These are phyloP conservation scores for Psilanteris sp. DNA, from an alignment of 1,140 invertebrate genomes.

Conservation along the genomic window DNA sequence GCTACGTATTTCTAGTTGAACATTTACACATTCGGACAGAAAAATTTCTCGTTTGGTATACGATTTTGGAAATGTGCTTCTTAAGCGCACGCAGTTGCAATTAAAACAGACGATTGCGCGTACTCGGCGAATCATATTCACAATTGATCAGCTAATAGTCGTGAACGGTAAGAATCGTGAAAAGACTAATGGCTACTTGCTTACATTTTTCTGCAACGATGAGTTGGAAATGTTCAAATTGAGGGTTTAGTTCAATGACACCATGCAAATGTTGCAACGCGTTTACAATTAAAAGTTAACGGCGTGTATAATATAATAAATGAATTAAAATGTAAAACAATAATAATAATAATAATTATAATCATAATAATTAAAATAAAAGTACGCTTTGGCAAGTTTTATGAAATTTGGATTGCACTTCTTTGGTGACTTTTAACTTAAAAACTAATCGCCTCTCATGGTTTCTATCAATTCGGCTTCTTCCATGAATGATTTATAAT, in stretches of 20 bases:
- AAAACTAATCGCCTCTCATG: too few species aligned
- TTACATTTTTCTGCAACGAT: slow-evolving; percentile 25
- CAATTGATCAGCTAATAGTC: slow-evolving; percentile 4
- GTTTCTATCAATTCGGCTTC: too few species aligned
- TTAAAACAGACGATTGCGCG: too few species aligned
- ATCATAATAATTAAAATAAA: not conserved
- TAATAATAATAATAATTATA: not conserved
- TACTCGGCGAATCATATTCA: not conserved
- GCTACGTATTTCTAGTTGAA: slow-evolving; percentile 1
- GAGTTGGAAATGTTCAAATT: slow-evolving; percentile 19
- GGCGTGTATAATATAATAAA: not conserved
- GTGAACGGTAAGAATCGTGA: slow-evolving; percentile 7
- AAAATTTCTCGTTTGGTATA: slow-evolving; percentile 6
- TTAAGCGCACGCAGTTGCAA: too few species aligned
- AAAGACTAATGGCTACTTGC: slow-evolving; percentile 13
- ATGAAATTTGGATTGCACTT: not conserved
- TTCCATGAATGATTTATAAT: too few species aligned
- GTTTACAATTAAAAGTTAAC: too few species aligned
- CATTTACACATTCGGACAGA: slow-evolving; percentile 2
- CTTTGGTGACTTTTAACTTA: slow-evolving; percentile 15
- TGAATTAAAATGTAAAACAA: slow-evolving; percentile 7
- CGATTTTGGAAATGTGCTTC: too few species aligned
- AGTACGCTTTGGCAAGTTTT: slow-evolving; percentile 4
- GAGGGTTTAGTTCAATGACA: too few species aligned
- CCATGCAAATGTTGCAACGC: too few species aligned